Evolutionary conservation across 2,113 vertebrate genomes (phyloP).

Genomic region (Dendropsophus ebraccatus): DNA sequence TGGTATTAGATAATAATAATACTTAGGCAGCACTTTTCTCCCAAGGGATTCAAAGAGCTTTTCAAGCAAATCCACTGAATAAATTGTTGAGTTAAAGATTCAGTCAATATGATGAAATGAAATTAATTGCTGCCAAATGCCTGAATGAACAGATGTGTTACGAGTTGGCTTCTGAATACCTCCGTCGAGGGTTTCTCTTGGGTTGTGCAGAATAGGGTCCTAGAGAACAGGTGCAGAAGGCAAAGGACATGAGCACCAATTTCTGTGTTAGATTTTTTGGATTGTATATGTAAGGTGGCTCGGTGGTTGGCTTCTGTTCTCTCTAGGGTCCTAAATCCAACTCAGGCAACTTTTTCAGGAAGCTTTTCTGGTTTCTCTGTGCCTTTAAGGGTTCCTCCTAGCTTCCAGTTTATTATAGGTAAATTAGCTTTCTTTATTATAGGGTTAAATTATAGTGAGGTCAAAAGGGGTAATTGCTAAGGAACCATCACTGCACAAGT

Average conservation of each 20-base stretch:
- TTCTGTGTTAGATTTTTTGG: background rate
- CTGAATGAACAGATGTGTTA: slow-evolving; percentile 29
- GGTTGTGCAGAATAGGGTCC: background rate
- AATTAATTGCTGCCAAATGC: slow-evolving; percentile 34
- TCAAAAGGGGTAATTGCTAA: background rate
- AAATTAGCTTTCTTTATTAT: background rate
- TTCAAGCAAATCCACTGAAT: slow-evolving; percentile 15
- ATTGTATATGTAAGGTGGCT: background rate
- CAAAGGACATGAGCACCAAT: background rate
- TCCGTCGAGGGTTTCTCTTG: background rate
- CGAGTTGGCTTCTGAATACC: slow-evolving; percentile 3
- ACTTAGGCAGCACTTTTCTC: slow-evolving; percentile 26
- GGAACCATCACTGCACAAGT: background rate
- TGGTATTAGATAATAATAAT: slow-evolving; percentile 35
- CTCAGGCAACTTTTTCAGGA: no score
- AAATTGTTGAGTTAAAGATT: slow-evolving; percentile 29
- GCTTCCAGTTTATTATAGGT: background rate
- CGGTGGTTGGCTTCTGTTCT: background rate
- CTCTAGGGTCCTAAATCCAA: background rate
- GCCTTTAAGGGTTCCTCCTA: background rate
- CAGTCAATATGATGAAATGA: slow-evolving; percentile 32
- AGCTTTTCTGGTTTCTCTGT: background rate
- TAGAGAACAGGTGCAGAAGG: background rate
- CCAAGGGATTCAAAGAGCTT: background rate
- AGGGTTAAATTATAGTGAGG: no score